Base-by-base conservation (phyloP, 2,113 vertebrate genomes). In the Corynorhinus townsendii region DNA sequence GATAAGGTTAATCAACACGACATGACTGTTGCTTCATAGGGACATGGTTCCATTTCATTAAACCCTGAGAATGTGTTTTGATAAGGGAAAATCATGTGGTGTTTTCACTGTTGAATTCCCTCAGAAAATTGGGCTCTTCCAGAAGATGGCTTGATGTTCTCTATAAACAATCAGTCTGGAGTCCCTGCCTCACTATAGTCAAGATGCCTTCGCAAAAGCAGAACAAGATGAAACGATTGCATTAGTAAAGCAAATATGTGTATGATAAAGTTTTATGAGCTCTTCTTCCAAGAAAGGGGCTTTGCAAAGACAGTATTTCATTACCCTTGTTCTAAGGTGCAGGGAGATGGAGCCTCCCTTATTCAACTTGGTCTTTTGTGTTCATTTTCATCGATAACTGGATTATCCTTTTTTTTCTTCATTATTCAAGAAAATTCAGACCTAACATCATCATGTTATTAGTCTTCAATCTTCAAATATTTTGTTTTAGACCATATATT, bases 1-100 rank as follows among this genome's bases (percentile, higher is more conserved):
- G 97, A 98, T 98, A 98, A 98, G 96, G 84, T 91, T 97, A 96
- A 97, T 98, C 97, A 95, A 85, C 82, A 90, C 75, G 45, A 59
- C 68, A 64, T 68, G 92, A 92, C 94, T 85, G 62, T 82, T 64
- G 91, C 96, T 86, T 92, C 89, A 11, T 1, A 79, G 93, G 81
- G 91, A 96, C 86, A 49, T 85, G 76, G 69, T 71, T 89, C 75
- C 71, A 94, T 94, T 94, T 86, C 68, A 95, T 84, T 94, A 93
- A 97, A 82, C 89, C 71, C 56, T 45, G 82, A 91, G 90, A 92
- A 92, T 90, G 86, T 40, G 35, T 89, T 86, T 86, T 85, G 92
- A 96, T 96, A 93, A 95, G 43, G 26, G 75, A 68, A 88, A 95
- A 49, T 72, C 30, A 24, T 24, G 66, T 47, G 71, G 40, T 47